phyloP scores from a whole-genome alignment of 2,113 vertebrate species.

The Formicarius rufipectus region DNA sequence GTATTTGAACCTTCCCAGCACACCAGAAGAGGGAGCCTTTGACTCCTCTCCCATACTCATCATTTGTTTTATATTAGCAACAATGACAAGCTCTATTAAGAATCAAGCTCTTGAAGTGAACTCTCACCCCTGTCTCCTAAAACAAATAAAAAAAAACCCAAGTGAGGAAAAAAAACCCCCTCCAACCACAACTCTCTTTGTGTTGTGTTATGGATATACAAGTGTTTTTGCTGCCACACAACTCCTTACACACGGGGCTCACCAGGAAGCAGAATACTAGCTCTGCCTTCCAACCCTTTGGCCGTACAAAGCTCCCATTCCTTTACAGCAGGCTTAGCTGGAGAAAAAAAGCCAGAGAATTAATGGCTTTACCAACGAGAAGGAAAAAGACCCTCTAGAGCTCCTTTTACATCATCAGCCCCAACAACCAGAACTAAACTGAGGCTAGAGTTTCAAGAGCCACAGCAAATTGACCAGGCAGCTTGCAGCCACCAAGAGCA shows the following conservation, averaged over 20 bases:
- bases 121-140: slow-evolving; percentile 42
- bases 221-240: not conserved
- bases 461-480: accelerated
- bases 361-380: not conserved
- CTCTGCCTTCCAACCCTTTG: not conserved
- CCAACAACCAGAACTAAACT: not conserved
- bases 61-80: slow-evolving; percentile 65
- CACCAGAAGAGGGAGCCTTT: slow-evolving; percentile 62
- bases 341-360: not conserved
- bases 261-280: not conserved
- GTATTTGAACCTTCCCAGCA: slow-evolving; percentile 23
- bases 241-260: not conserved
- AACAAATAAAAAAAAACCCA: not conserved
- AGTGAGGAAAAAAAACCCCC: not conserved
- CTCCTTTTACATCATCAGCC: not conserved
- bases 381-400: not conserved
- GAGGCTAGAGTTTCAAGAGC: not conserved
- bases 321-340: not conserved
- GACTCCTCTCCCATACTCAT: slow-evolving; percentile 21
- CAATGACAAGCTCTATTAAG: slow-evolving; percentile 65
- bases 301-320: not conserved
- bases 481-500: not conserved
- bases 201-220: not conserved
- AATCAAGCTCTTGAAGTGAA: slow-evolving; percentile 44
- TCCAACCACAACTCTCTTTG: not conserved